These are phyloP conservation scores for Notoglanidium macrostoma DNA, from an alignment of 2,797 vertebrate genomes.

Conservation along the genomic window DNA sequence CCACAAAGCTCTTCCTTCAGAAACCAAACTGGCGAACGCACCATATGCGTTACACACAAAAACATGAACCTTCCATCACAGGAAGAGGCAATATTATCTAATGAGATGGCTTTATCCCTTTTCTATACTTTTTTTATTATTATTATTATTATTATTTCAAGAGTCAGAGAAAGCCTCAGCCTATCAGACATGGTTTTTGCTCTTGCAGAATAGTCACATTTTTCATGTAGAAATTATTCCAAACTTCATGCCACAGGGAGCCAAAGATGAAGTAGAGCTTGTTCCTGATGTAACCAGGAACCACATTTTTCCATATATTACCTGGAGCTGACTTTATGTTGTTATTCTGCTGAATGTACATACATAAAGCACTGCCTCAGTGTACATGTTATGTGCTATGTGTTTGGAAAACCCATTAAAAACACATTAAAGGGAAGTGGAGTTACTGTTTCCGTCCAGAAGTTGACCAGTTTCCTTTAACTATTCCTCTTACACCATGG, in stretches of 20 bases:
- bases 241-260: background rate
- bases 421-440: background rate
- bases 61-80: background rate
- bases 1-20: background rate
- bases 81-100: background rate
- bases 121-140: background rate
- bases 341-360: background rate
- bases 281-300: background rate
- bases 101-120: background rate
- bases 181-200: background rate
- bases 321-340: slow-evolving; percentile 1
- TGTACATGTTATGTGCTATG: background rate
- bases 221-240: background rate
- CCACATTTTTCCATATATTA: background rate
- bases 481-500: background rate
- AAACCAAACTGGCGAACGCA: background rate
- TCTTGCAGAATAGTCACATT: background rate
- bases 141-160: too few relatives aligned
- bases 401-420: background rate
- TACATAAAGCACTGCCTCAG: background rate
- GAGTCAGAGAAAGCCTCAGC: background rate
- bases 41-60: too few relatives aligned
- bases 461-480: background rate
- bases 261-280: background rate
- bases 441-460: background rate